Evolutionary conservation across 2,888 invertebrate species (phyloP).

Genomic region (Trichogramma evanescens): DNA sequence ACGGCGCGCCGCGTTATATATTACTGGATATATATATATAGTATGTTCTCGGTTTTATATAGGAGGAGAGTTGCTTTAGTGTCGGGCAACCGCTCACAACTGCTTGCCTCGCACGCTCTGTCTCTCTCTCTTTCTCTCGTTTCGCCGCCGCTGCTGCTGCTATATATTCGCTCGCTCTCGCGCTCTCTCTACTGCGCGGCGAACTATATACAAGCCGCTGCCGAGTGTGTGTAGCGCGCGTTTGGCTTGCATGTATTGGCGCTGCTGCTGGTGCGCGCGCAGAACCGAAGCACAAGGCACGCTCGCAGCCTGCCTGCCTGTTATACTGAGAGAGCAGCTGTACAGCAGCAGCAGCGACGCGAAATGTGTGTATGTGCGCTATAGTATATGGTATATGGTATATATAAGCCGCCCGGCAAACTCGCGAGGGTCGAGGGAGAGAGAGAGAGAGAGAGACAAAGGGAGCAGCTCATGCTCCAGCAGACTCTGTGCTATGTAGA

Average conservation of each 20-base stretch:
- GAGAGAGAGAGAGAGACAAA: conserved; percentile 6
- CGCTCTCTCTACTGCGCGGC: background rate
- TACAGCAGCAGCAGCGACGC: background rate
- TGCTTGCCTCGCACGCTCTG: background rate
- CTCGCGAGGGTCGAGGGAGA: background rate
- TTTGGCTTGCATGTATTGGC: too few species aligned
- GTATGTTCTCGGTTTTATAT: too few species aligned
- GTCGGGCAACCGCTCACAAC: too few species aligned
- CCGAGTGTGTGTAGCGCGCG: too few species aligned
- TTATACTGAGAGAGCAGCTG: background rate
- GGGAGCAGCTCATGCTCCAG: conserved; percentile 4
- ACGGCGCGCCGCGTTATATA: too few species aligned
- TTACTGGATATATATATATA: too few species aligned
- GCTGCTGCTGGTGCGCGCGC: background rate
- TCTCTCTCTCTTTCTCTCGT: background rate
- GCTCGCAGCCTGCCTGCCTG: too few species aligned
- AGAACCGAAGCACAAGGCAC: background rate
- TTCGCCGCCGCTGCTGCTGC: background rate
- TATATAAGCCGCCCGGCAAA: background rate
- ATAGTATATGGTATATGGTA: background rate
- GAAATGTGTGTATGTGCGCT: conserved; percentile 1
- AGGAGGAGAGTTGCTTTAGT: too few species aligned
- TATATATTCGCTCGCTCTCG: background rate
- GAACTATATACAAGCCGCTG: too few species aligned
- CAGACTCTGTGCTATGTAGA: background rate